These are phyloP conservation scores for Sorex fumeus DNA, from an alignment of 2,113 vertebrate genomes.

Conservation along the genomic window DNA sequence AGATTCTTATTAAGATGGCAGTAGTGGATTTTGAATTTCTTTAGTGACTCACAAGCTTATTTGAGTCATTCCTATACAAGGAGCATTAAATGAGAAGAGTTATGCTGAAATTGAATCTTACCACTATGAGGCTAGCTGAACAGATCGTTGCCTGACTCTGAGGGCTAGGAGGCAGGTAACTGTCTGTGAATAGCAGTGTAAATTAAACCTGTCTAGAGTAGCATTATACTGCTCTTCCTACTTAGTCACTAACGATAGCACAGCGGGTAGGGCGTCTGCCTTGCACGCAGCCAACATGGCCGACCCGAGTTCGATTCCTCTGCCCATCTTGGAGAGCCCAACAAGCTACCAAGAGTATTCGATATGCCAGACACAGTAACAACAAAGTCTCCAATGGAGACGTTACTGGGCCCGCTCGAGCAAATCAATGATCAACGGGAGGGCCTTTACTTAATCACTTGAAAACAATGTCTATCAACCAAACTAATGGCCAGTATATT, in stretches of 20 bases:
- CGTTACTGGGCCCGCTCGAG: too few relatives aligned
- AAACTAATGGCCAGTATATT: slow-evolving; percentile 47
- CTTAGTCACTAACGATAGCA: background rate
- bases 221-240: background rate
- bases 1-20: background rate
- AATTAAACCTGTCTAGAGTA: background rate
- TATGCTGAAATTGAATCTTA: background rate
- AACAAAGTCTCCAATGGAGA: too few relatives aligned
- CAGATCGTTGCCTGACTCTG: background rate
- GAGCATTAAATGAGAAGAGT: background rate
- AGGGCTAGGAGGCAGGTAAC: background rate
- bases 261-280: too few relatives aligned
- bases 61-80: background rate
- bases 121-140: background rate
- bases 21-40: background rate
- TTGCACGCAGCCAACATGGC: too few relatives aligned
- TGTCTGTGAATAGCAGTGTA: background rate
- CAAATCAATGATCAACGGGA: too few relatives aligned
- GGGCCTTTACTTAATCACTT: too few relatives aligned
- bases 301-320: too few relatives aligned
- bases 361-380: too few relatives aligned
- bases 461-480: background rate
- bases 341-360: too few relatives aligned
- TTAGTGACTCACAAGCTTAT: background rate
- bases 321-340: too few relatives aligned